phyloP scores from a whole-genome alignment of 2,113 vertebrate genomes.

The Noctilio leporinus region DNA sequence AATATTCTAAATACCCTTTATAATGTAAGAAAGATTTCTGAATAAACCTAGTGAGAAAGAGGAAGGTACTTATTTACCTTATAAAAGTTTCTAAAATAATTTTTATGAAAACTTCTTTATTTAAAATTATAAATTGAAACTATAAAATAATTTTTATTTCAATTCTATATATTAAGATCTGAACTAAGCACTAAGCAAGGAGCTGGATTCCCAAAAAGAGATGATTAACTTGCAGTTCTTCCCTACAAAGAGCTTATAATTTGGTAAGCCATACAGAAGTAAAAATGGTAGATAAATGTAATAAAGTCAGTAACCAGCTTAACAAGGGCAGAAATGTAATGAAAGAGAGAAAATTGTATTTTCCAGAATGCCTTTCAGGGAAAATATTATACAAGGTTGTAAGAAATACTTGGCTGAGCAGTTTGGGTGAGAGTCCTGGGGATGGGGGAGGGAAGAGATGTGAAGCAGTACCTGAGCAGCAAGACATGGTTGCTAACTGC shows the following conservation, averaged over 20 bases:
- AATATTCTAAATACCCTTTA: background rate
- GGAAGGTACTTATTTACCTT: background rate
- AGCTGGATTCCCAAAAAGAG: background rate
- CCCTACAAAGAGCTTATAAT: background rate
- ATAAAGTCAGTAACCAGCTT: background rate
- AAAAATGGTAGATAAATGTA: background rate
- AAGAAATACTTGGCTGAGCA: background rate
- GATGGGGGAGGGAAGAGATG: too few species aligned
- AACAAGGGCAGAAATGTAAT: background rate
- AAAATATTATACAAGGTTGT: background rate
- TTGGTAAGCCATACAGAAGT: background rate
- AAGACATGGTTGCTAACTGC: fast-evolving
- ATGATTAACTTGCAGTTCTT: background rate
- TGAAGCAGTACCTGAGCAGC: background rate
- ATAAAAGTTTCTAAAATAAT: background rate
- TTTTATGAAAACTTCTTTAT: background rate
- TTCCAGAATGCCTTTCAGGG: background rate
- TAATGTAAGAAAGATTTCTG: background rate
- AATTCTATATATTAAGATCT: background rate
- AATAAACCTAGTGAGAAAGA: slow-evolving; percentile 2
- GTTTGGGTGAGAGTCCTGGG: background rate
- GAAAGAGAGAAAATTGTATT: background rate
- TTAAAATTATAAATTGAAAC: background rate
- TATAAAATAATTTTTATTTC: background rate
- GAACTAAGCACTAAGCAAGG: background rate